Base-by-base conservation (phyloP, 2,888 invertebrate genomes). In the Chymomyza amoena region DNA sequence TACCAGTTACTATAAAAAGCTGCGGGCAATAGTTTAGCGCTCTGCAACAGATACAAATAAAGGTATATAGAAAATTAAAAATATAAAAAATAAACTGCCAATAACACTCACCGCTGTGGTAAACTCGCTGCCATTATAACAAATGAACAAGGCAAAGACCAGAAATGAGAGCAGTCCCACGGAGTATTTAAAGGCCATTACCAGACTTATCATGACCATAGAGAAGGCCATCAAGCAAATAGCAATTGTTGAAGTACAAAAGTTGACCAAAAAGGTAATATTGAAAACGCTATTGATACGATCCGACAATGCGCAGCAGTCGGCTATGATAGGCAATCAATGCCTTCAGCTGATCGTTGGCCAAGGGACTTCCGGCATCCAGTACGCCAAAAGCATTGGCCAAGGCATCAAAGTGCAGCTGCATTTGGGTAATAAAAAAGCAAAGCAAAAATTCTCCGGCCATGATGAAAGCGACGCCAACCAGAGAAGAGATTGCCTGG, bases 1-100 rank as follows among this genome's bases (percentile, higher is more conserved):
- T 89, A 89, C 91, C 91, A 90, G 59, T 90, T 90, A 20, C 80
- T 88, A 39, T 90, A 81, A 39, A 91, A 89, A 3, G 89, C 88
- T 9, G 89, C 87, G 0, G 81, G 76, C 63, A 87, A 45, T 13
- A 90, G 32, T 70, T 87, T 76, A 15, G 78, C 81, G 61, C 84
- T 84, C 91, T 84, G n/a, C 6, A 68, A 64, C 0, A 0, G 4
- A n/a, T 13, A 9, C 1, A 9, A 2, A 54, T 15, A 25, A 3
- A 25, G 25, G 25, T 25, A 25, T 3, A 28, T 28, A 4, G 28
- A 4, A n/a, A 9, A 36, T 28, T n/a, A n/a, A 63, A 45, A 15
- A 25, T 0, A 25, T n/a, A 39, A 10, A 16, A 39, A 61, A 32
- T 32, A 7, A 32, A 61, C n/a, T 7, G 7, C 6, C 1, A 4